Evolutionary conservation across 2,888 invertebrate species (phyloP).

Genomic region (Iphiclides podalirius): DNA sequence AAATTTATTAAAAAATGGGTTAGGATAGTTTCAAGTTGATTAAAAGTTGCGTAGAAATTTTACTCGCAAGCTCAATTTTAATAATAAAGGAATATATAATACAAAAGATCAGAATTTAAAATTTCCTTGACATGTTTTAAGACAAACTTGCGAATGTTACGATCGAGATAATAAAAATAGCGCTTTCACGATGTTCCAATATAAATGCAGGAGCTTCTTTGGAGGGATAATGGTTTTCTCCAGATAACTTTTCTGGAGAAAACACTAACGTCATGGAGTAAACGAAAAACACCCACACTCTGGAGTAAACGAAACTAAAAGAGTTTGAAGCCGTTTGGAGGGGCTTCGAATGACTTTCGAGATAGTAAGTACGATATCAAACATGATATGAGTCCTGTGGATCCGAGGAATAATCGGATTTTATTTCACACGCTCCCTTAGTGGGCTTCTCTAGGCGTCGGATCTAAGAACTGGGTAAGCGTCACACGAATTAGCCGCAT

Average conservation of each 20-base stretch:
- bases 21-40: too few relatives aligned
- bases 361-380: slow-evolving; percentile 52
- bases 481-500: neutral
- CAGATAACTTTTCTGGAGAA: slow-evolving; percentile 34
- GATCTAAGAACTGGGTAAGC: neutral
- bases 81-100: too few relatives aligned
- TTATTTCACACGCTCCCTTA: slow-evolving; percentile 3
- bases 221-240: slow-evolving; percentile 27
- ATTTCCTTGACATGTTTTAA: too few relatives aligned
- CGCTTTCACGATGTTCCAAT: too few relatives aligned
- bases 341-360: slow-evolving; percentile 34
- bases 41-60: too few relatives aligned
- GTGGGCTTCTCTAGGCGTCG: neutral
- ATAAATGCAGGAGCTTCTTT: slow-evolving; percentile 23
- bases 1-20: too few relatives aligned
- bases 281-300: slow-evolving; percentile 36
- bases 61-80: too few relatives aligned
- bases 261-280: slow-evolving; percentile 37
- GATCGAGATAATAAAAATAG: too few relatives aligned
- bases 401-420: slow-evolving; percentile 14
- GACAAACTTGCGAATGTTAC: too few relatives aligned
- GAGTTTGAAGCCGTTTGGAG: slow-evolving; percentile 42
- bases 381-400: slow-evolving; percentile 34
- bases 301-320: slow-evolving; percentile 47
- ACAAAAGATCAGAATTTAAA: too few relatives aligned